Evolutionary conservation across 23 tunicate genomes (phyloP).

Genomic region (Pegea sp.): DNA sequence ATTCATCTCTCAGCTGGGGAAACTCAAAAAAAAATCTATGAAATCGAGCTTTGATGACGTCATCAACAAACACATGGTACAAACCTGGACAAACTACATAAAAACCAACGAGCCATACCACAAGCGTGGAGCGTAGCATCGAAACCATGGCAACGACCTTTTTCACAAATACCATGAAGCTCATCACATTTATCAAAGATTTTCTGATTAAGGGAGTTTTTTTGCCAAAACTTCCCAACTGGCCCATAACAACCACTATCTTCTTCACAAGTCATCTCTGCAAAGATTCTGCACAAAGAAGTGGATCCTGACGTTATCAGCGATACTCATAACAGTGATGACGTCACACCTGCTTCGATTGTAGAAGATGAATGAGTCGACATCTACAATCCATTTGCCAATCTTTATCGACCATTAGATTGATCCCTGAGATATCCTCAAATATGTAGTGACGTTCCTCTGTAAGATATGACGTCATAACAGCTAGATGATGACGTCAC

Average conservation of each 20-base stretch:
- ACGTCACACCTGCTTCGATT: constrained; percentile 27
- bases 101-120: constrained; percentile 70
- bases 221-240: constrained; percentile 49
- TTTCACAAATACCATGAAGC: constrained; percentile 45
- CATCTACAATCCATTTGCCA: constrained; percentile 66
- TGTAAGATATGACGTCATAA: constrained; percentile 6
- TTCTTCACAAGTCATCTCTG: constrained; percentile 15
- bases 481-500: background rate
- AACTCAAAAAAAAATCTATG: constrained; percentile 12
- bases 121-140: constrained; percentile 61
- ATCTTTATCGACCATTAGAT: constrained; percentile 40
- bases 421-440: constrained; percentile 74
- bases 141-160: constrained; percentile 46
- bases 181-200: constrained; percentile 49
- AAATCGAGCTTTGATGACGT: background rate
- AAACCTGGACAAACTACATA: constrained; percentile 30
- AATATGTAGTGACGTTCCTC: constrained; percentile 61
- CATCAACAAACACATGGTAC: background rate
- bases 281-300: constrained; percentile 11
- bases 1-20: constrained; percentile 10
- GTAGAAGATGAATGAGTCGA: constrained; percentile 70
- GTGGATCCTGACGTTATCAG: too few species aligned
- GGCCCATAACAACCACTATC: constrained; percentile 55
- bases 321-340: background rate
- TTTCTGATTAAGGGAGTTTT: constrained; percentile 24